These are phyloP conservation scores for Mormoops blainvillei DNA, from an alignment of 2,113 vertebrate species.

Conservation along the genomic window DNA sequence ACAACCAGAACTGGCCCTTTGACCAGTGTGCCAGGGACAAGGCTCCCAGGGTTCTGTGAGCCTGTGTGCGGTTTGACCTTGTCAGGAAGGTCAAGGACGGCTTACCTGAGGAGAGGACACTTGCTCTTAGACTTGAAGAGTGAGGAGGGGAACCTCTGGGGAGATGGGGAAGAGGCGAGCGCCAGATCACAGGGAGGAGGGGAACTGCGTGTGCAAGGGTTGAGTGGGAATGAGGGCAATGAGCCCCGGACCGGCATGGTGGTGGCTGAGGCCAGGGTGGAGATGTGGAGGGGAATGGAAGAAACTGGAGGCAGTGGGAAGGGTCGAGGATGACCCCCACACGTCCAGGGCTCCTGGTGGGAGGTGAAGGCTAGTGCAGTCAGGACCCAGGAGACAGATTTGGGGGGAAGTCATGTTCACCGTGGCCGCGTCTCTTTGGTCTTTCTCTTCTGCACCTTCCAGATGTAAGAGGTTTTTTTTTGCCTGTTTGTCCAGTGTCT, in stretches of 20 bases:
- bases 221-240: not conserved
- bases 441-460: not conserved
- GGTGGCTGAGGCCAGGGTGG: not conserved
- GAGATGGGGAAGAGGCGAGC: not conserved
- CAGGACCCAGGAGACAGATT: not conserved
- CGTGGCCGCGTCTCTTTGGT: no score
- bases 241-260: not conserved
- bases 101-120: not conserved
- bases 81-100: not conserved
- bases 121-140: not conserved
- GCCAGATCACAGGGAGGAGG: not conserved
- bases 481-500: not conserved
- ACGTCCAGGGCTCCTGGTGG: fast-evolving
- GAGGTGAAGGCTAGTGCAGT: not conserved
- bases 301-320: not conserved
- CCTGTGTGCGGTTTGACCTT: not conserved
- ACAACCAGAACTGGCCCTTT: not conserved
- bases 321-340: not conserved
- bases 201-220: not conserved
- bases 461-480: not conserved
- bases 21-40: not conserved
- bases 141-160: not conserved
- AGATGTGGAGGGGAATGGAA: no score
- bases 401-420: not conserved
- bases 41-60: not conserved